Percentiles rank a stretch among this genome's conserved stretches.
phyloP scores from a whole-genome alignment of 92 coral and sea anemone species.

The Heteractis magnifica region DNA sequence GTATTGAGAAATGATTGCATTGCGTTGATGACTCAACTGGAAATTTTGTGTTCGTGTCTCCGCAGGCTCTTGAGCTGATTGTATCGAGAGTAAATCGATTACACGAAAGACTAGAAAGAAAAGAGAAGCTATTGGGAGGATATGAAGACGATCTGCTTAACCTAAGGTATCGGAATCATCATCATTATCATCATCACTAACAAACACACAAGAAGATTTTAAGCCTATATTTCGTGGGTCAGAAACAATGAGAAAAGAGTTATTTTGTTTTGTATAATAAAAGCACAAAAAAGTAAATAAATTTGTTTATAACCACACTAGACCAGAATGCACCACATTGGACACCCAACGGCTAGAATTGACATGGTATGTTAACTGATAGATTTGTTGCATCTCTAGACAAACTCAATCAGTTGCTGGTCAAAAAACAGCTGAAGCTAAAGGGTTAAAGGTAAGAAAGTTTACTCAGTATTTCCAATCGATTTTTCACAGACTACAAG shows the following conservation, averaged over 20 bases:
- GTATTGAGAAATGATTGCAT: no score
- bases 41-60: neutral
- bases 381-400: constrained; percentile 34
- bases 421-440: constrained; percentile 82
- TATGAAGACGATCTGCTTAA: constrained; percentile 72
- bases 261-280: no score
- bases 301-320: no score
- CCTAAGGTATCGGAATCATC: constrained; percentile 48
- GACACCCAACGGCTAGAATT: no score
- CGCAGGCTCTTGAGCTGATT: constrained; percentile 67
- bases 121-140: constrained; percentile 66
- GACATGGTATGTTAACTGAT: no score
- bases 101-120: constrained; percentile 68
- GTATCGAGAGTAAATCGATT: constrained; percentile 57
- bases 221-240: no score
- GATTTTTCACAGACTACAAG: no score
- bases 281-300: no score
- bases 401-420: constrained; percentile 77
- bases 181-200: neutral
- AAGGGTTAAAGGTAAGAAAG: constrained; percentile 68
- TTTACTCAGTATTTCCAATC: neutral
- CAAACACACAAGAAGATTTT: no score
- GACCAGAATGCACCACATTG: no score
- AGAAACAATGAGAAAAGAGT: no score
- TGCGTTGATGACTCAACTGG: neutral